A percentile compares a stretch with the other conserved stretches of the same genome.
Evolutionary conservation across 2,888 invertebrate genomes (phyloP).

Genomic region (Anoncus sp.): DNA sequence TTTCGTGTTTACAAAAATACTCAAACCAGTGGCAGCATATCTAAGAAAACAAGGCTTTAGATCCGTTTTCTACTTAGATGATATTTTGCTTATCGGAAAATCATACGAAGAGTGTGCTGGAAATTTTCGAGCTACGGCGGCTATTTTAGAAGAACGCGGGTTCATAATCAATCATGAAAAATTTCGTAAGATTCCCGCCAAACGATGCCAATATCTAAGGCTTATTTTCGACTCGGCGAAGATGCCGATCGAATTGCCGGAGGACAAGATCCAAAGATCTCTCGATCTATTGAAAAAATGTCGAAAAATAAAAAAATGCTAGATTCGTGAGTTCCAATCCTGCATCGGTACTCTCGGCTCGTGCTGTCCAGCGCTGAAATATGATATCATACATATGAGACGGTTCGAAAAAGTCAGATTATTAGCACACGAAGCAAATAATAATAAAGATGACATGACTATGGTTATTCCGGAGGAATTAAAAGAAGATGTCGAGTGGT

Average conservation of each 20-base stretch:
- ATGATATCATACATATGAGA: slow-evolving; percentile 31
- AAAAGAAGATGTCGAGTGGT: slow-evolving; percentile 32
- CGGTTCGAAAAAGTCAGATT: slow-evolving; percentile 36
- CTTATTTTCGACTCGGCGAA: slow-evolving; percentile 27
- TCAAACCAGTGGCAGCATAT: slow-evolving; percentile 34
- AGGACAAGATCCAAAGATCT: slow-evolving; percentile 12
- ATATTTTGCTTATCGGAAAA: slow-evolving; percentile 42
- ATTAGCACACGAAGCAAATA: slow-evolving; percentile 8
- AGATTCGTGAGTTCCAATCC: slow-evolving; percentile 21
- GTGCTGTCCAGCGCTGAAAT: slow-evolving; percentile 29
- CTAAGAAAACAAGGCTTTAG: slow-evolving; percentile 33
- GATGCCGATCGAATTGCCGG: slow-evolving; percentile 39
- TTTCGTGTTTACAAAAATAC: slow-evolving; percentile 50
- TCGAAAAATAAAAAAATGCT: slow-evolving; percentile 12
- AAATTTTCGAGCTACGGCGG: slow-evolving; percentile 16
- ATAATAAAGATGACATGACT: slow-evolving; percentile 31
- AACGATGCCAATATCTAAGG: slow-evolving; percentile 17
- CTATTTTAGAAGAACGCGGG: slow-evolving; percentile 30
- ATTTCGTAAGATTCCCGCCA: slow-evolving; percentile 10
- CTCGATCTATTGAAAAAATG: slow-evolving; percentile 19
- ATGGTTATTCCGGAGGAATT: slow-evolving; percentile 25
- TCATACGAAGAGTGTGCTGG: slow-evolving; percentile 12
- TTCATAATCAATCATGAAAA: slow-evolving; percentile 53
- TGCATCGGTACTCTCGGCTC: slow-evolving; percentile 31
- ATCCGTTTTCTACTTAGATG: slow-evolving; percentile 53